Conservation (phyloP, 2,797 vertebrate genomes). For the Acanthurus leucopareius region DNA sequence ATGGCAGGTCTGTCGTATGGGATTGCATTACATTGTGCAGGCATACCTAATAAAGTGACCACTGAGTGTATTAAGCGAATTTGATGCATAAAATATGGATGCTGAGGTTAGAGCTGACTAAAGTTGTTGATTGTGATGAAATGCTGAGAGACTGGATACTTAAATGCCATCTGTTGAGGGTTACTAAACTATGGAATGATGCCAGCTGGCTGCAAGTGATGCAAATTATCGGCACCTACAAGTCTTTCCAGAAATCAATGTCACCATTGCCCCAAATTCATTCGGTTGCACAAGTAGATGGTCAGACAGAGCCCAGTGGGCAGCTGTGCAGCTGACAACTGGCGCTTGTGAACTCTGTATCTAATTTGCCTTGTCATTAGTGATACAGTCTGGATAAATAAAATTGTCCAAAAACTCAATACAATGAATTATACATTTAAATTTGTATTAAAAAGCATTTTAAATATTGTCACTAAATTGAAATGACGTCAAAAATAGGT, state of each 20-base stretch:
- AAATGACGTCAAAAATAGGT: too few species aligned
- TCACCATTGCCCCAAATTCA: neutral
- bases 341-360: neutral
- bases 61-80: neutral
- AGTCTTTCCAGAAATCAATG: slow-evolving; percentile 12
- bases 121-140: neutral
- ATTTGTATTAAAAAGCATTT: too few species aligned
- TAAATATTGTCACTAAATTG: too few species aligned
- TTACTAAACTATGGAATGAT: neutral
- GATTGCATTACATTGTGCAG: neutral
- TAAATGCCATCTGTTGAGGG: neutral
- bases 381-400: neutral
- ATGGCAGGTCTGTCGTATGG: neutral
- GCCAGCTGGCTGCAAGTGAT: slow-evolving; percentile 5
- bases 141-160: neutral
- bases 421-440: neutral
- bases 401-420: neutral
- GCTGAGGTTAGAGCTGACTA: neutral
- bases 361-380: neutral
- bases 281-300: neutral
- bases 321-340: slow-evolving; percentile 4
- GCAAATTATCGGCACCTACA: neutral
- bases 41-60: neutral
- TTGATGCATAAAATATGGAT: neutral
- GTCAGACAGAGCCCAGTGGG: neutral